These are phyloP conservation scores for Perodicticus potto DNA, from an alignment of 2,797 vertebrate species.

Conservation along the genomic window DNA sequence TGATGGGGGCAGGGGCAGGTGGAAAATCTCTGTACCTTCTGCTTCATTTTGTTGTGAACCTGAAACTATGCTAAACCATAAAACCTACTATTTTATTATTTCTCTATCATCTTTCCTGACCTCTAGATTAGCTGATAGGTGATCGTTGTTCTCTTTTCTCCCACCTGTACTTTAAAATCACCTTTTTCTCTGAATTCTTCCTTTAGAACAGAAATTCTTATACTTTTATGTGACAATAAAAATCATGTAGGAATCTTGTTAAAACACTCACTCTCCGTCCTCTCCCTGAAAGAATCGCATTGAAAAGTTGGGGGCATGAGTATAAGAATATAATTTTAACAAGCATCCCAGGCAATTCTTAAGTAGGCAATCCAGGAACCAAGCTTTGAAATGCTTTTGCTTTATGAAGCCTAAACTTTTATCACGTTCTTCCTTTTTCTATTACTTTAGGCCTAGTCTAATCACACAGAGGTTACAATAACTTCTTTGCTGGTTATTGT, in stretches of 20 bases:
- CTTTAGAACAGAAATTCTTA: background rate
- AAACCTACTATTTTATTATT: background rate
- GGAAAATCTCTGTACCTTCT: background rate
- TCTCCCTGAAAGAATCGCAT: background rate
- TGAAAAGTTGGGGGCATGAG: background rate
- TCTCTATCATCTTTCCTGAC: background rate
- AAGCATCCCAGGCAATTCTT: background rate
- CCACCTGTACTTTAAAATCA: background rate
- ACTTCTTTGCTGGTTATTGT: constrained; percentile 55
- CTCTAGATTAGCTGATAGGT: background rate
- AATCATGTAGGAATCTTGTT: background rate
- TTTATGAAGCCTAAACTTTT: background rate
- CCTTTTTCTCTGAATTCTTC: background rate
- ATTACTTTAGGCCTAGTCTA: background rate
- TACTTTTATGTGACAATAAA: background rate
- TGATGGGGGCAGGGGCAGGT: accelerated
- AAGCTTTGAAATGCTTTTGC: background rate
- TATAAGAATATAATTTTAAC: background rate
- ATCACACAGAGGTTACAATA: background rate
- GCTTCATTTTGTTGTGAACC: background rate
- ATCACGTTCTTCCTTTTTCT: background rate
- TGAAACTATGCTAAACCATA: background rate
- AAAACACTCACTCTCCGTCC: background rate
- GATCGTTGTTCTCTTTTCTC: background rate
- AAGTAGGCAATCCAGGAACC: background rate